These are phyloP conservation scores for Hippopotamus amphibius DNA, from an alignment of 2,113 vertebrate species.

Conservation along the genomic window DNA sequence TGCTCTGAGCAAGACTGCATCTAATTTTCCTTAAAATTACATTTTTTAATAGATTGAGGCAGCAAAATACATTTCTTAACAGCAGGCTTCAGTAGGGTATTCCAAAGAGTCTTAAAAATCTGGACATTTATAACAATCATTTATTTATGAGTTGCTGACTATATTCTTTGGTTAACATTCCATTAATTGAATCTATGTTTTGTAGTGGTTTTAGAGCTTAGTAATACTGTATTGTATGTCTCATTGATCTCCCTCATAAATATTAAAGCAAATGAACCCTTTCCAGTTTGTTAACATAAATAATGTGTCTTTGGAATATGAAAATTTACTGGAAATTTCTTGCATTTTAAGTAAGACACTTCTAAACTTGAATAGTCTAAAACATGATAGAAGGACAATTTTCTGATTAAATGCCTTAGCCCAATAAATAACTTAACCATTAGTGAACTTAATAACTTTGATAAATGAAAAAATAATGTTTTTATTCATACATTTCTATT, in stretches of 20 bases:
- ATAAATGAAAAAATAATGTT: neutral
- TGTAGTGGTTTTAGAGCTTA: conserved; percentile 55
- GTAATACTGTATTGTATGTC: conserved; percentile 63
- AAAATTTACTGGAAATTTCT: conserved; percentile 61
- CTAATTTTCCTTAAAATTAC: conserved; percentile 61
- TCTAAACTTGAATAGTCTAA: conserved; percentile 31
- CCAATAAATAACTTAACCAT: neutral
- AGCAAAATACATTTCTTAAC: neutral
- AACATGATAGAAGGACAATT: neutral
- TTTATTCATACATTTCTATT: neutral
- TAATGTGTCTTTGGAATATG: conserved; percentile 57
- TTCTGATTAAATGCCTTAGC: neutral
- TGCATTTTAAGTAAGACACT: conserved; percentile 66
- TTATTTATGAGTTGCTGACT: conserved; percentile 73
- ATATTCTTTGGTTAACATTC: conserved; percentile 69
- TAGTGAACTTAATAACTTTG: neutral
- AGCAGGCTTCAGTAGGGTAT: neutral
- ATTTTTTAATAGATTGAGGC: conserved; percentile 47
- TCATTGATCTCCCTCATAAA: conserved; percentile 74
- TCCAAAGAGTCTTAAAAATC: conserved; percentile 9
- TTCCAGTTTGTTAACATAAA: conserved; percentile 76
- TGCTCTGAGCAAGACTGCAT: neutral
- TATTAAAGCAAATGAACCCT: conserved; percentile 77
- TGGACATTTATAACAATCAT: conserved; percentile 64
- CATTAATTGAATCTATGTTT: conserved; percentile 69